phyloP scores from a whole-genome alignment of 1,140 invertebrate genomes.

The Bombus fervidus region DNA sequence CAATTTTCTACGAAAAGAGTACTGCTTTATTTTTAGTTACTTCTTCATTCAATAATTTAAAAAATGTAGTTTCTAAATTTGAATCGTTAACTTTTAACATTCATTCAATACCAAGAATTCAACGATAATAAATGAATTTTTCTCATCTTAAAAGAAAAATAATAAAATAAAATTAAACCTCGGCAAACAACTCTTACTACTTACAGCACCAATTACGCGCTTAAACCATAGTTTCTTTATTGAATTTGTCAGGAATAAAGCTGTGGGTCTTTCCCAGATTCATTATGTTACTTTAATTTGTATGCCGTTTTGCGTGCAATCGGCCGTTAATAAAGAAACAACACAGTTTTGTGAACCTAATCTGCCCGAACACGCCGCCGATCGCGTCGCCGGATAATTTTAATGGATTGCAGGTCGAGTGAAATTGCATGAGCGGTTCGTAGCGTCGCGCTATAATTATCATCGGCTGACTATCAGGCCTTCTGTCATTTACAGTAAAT shows the following conservation, averaged over 20 bases:
- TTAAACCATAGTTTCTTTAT: neutral
- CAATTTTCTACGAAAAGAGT: too few species aligned
- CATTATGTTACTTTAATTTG: neutral
- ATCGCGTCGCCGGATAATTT: slow-evolving; percentile 32
- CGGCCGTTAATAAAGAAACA: neutral
- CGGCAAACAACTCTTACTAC: neutral
- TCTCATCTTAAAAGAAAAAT: neutral
- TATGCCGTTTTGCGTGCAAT: neutral
- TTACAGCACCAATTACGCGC: neutral
- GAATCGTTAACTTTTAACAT: neutral
- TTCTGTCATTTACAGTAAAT: slow-evolving; percentile 52
- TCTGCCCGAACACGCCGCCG: neutral
- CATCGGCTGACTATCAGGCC: slow-evolving; percentile 35
- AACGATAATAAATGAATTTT: neutral
- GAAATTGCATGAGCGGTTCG: slow-evolving; percentile 18
- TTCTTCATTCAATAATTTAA: too few species aligned
- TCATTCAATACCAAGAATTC: neutral
- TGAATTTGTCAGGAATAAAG: neutral
- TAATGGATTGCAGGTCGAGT: slow-evolving; percentile 38
- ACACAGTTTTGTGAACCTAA: neutral
- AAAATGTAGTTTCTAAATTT: neutral
- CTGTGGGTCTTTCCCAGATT: neutral
- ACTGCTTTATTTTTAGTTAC: too few species aligned
- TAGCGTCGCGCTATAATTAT: slow-evolving; percentile 37
- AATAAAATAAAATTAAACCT: neutral